Conservation (phyloP, 2,797 vertebrate species). For the Oreochromis grahami region DNA sequence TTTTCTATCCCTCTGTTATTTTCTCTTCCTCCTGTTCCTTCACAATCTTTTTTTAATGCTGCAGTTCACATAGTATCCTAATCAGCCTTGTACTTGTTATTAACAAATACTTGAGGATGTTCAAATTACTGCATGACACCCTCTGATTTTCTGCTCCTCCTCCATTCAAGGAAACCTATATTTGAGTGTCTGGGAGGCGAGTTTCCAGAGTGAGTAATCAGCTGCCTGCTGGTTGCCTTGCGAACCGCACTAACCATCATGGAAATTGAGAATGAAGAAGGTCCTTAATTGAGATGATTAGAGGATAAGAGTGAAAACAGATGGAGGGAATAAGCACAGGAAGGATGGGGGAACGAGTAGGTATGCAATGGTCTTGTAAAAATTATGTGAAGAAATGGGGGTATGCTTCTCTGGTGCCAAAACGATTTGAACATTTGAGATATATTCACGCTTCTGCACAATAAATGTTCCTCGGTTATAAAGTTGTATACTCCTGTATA, state of each 20-base stretch:
- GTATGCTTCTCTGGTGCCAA: not conserved
- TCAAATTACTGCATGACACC: constrained; percentile 6
- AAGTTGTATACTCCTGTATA: not conserved
- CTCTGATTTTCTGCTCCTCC: not conserved
- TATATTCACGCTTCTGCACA: not conserved
- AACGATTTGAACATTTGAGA: constrained; percentile 14
- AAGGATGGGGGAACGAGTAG: not conserved
- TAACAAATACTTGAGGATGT: not conserved
- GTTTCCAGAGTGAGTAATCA: constrained; percentile 33
- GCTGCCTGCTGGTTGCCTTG: constrained; percentile 21
- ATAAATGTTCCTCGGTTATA: not conserved
- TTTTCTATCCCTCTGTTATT: not conserved
- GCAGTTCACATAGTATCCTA: not conserved
- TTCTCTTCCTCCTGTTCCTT: not conserved
- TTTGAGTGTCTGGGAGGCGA: not conserved
- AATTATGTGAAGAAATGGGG: not conserved
- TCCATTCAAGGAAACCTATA: not conserved
- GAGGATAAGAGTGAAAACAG: constrained; percentile 56
- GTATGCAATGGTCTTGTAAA: constrained; percentile 1
- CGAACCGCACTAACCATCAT: not conserved
- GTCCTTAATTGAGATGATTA: constrained; percentile 71
- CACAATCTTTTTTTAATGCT: not conserved
- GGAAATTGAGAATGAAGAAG: constrained; percentile 46
- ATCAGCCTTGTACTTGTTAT: not conserved
- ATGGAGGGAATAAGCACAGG: constrained; percentile 26